Conservation (phyloP, 2,888 invertebrate species). For the Deroplatys truncata region DNA sequence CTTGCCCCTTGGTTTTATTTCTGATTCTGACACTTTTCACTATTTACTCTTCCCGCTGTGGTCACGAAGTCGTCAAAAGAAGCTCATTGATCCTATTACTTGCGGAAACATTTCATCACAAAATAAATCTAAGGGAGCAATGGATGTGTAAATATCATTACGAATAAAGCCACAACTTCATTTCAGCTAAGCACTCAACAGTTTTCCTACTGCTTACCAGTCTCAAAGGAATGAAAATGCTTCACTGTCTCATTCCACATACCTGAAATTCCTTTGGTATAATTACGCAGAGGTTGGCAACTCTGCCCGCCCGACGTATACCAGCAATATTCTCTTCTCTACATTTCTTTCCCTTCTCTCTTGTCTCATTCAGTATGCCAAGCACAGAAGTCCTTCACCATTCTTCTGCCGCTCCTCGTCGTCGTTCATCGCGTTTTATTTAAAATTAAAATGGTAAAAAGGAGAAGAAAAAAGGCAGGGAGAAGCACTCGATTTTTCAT, state of each 20-base stretch:
- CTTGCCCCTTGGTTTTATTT: too few relatives aligned
- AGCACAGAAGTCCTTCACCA: background rate
- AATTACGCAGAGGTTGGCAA: background rate
- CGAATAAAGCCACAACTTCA: too few relatives aligned
- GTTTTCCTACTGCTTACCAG: too few relatives aligned
- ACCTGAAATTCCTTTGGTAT: background rate
- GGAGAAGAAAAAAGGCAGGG: background rate
- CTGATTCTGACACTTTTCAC: too few relatives aligned
- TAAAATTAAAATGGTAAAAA: conserved; percentile 20
- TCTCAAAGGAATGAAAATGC: background rate
- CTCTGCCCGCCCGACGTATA: background rate
- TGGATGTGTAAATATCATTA: too few relatives aligned
- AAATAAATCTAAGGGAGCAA: too few relatives aligned
- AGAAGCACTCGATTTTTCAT: background rate
- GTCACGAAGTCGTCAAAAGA: too few relatives aligned
- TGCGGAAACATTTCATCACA: too few relatives aligned
- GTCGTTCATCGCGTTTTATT: conserved; percentile 11
- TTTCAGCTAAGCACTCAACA: too few relatives aligned
- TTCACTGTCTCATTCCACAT: background rate
- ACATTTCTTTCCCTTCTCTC: background rate
- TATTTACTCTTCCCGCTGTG: too few relatives aligned
- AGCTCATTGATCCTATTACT: too few relatives aligned
- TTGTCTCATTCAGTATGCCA: background rate
- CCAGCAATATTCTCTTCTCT: background rate
- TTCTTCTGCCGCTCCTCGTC: background rate